Base-by-base conservation (phyloP, 2,888 invertebrate species). In the Cantharis rufa region DNA sequence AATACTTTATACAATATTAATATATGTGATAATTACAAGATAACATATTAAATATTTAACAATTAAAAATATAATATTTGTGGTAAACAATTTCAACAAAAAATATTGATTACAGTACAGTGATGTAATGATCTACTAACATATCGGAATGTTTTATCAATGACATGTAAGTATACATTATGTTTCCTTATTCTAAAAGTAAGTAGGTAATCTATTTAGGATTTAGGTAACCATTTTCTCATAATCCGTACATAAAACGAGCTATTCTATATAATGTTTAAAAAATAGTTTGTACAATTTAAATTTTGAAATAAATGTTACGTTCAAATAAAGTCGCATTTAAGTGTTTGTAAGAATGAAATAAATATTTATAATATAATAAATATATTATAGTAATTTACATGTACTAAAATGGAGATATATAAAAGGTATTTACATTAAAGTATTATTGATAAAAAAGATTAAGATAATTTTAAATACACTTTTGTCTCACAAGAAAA, bases 1-100 rank as follows among this genome's bases (percentile, higher is more conserved):
- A 86, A 86, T 86, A 86, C 84, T 86, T 87, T 86, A 83, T 85
- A 86, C 86, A 86, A 84, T 48, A 48, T 48, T 5, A n/a, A n/a
- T n/a, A 83, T 84, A 86, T 83, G 84, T 82, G 82, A 83, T 84
- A 84, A 82, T 84, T 84, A 82, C 80, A 80, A 81, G 80, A 79
- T 84, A 84, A 84, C 83, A 83, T 83, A 85, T 79, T 83, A 85
- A 84, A 82, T 78, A 70, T 71, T 76, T 70, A 76, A 71, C 73
- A 76, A 76, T 73, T 75, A 28, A 70, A 78, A 78, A 78, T 72
- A 75, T 69, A 75, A 69, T 70, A 70, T 80, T 76, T 74, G 75
- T 76, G 77, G 76, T 75, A 80, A 75, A 75, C 71, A 76, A 74
- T 74, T 24, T 69, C 70, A 79, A 78, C 69, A 68, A 68, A 78